Percentiles rank a stretch among this genome's conserved stretches.
Evolutionary conservation across 2,888 invertebrate genomes (phyloP).

Genomic region (Clepsis dumicolana): DNA sequence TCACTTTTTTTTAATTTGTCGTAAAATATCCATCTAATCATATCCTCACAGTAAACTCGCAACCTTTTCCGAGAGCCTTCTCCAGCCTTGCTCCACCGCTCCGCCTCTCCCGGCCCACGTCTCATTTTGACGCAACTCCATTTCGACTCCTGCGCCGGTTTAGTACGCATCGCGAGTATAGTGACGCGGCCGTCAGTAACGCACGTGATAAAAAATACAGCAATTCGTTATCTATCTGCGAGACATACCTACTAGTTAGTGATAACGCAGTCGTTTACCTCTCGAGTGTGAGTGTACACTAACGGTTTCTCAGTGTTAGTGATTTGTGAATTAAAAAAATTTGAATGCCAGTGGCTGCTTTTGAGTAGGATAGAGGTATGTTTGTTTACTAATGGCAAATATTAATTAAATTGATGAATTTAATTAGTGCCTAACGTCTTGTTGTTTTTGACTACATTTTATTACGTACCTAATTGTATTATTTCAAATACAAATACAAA

Average conservation of each 20-base stretch:
- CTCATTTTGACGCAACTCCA: conserved; percentile 30
- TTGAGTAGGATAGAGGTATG: conserved; percentile 30
- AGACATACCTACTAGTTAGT: too few species aligned
- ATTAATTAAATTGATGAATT: too few species aligned
- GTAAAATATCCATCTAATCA: too few species aligned
- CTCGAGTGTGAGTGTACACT: conserved; percentile 3
- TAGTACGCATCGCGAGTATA: conserved; percentile 27
- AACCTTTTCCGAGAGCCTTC: conserved; percentile 5
- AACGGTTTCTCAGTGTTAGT: conserved; percentile 25
- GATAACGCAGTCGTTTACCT: conserved; percentile 24
- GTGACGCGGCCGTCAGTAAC: conserved; percentile 27
- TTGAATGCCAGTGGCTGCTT: conserved; percentile 26
- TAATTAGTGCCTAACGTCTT: too few species aligned
- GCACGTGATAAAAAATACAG: conserved; percentile 27
- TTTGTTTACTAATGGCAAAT: background rate
- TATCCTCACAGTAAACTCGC: background rate
- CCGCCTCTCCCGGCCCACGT: conserved; percentile 17
- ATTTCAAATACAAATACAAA: too few species aligned
- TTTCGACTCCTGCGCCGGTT: conserved; percentile 30
- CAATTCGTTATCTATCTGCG: conserved; percentile 38
- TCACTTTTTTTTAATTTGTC: too few species aligned
- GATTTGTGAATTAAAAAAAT: conserved; percentile 29
- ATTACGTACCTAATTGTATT: too few species aligned
- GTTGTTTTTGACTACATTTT: too few species aligned
- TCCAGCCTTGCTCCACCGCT: conserved; percentile 14